phyloP scores from a whole-genome alignment of 2,888 invertebrate genomes.

The Aspidiotus rigidus region DNA sequence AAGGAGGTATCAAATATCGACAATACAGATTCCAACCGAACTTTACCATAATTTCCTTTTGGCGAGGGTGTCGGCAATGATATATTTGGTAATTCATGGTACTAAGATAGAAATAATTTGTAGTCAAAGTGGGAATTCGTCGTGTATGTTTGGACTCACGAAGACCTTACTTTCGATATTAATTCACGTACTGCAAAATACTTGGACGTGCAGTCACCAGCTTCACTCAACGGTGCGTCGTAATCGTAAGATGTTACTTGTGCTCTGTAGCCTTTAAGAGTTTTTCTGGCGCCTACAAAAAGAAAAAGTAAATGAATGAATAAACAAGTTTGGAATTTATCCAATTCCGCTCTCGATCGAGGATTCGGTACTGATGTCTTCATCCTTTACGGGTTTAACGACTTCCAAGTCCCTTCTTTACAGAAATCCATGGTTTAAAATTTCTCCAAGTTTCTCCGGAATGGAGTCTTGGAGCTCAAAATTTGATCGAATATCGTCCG shows the following conservation, averaged over 20 bases:
- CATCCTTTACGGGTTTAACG: no score
- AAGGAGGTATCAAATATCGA: conserved; percentile 38
- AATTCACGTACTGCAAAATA: conserved; percentile 60
- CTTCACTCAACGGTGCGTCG: conserved; percentile 79
- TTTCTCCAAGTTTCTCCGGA: no score
- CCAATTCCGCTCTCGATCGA: no score
- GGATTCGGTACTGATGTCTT: no score
- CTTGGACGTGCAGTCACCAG: conserved; percentile 79
- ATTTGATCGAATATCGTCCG: no score
- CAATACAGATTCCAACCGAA: conserved; percentile 49
- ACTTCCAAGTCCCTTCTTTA: no score
- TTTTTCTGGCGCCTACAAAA: no score
- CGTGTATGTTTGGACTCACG: not conserved
- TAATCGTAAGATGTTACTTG: conserved; percentile 84
- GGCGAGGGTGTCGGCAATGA: conserved; percentile 51
- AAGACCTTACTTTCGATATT: conserved; percentile 45
- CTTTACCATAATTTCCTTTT: conserved; percentile 57
- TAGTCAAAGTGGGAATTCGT: not conserved
- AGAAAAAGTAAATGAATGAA: no score
- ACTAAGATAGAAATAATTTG: conserved; percentile 10
- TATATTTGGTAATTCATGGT: conserved; percentile 44
- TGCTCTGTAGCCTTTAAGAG: conserved; percentile 47
- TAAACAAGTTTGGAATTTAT: no score
- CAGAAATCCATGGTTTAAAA: no score
- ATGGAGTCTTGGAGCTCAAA: no score